Base-by-base conservation (phyloP, 2,113 vertebrate species). In the Stictonetta naevosa region DNA sequence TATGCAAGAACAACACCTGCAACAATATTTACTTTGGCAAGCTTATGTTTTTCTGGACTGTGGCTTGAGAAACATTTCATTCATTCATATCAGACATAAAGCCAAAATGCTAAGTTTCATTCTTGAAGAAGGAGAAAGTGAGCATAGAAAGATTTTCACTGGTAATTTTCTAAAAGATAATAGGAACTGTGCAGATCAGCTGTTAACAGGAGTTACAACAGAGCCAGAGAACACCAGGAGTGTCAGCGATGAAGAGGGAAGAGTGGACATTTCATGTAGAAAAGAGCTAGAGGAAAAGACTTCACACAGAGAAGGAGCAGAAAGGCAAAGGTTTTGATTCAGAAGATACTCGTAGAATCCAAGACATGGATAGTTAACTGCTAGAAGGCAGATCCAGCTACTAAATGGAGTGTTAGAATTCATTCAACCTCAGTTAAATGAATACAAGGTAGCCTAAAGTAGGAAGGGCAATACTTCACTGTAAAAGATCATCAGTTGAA, bases 1-100 rank as follows among this genome's bases (percentile, higher is more conserved):
- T 66, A 62, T 3, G 82, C 26, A 40, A 73, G 69, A 82, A 40
- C 75, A 74, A 71, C 77, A 96, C 93, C 86, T 92, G 83, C 38
- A 72, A 84, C 26, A 88, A 48, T 33, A 86, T 76, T 94, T 88
- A 63, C 62, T 81, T 88, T 78, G 62, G 77, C 80, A 84, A 78
- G 73, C 31, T 60, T 36, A 11, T 40, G 19, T 10, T 79, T 60
- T 77, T 86, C 69, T 74, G 72, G 64, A 68, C 21, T 48, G 67
- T 55, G 80, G 38, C 53, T 23, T 20, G 38, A 82, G 58, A 82
- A 94, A 62, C 48, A 25, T 62, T 81, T 90, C 55, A 67, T 64
- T 88, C 53, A 73, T 34, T 34, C 75, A 26, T 29, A 19, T 40
- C 56, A 75, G 33, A 76, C 46, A 59, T 71, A 92, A 88, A 76